Base-by-base conservation (phyloP, 2,888 invertebrate genomes). In the Trypoxylon attenuatum region DNA sequence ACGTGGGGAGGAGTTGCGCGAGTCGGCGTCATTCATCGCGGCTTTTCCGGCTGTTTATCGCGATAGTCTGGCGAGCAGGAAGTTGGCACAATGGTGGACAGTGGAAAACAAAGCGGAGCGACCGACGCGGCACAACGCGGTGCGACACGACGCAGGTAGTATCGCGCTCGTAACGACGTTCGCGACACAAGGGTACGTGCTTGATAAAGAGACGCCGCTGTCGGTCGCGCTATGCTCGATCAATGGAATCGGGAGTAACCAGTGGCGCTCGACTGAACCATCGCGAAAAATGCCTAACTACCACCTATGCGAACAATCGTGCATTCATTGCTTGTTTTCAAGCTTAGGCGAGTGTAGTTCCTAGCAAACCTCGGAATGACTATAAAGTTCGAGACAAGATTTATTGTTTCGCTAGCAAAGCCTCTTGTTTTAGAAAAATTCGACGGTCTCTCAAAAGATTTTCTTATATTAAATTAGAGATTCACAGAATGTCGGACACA, bases 21-120 rank as follows among this genome's bases (percentile, higher is more conserved):
- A 53, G 58, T 61, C 66, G 55, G 67, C 74, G 75, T 78, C 79
- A 73, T 79, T 74, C 78, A 77, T 74, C 75, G 62, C 71, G 75
- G 78, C 76, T 78, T 81, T 81, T 81, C 81, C 81, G 79, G 79
- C 76, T 79, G 79, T 79, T 81, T 79, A 80, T 81, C 79, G 79
- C 77, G 81, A 78, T 81, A 79, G 73, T 79, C 73, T 78, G 70
- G 77, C 70, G 72, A 79, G 77, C 81, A 76, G 79, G 79, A 81
- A 80, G 68, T 33, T 71, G 69, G 53, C 60, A 75, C 75, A 74
- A 74, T 75, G 69, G 76, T 69, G 65, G 65, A 74, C 73, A 69
- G 72, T 66, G 41, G 58, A 65, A 65, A 77, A 80, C 80, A 81
- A 80, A 80, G 74, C 33, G 33, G 73, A 71, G 50, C 66, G 57